Percentiles rank a stretch among this genome's conserved stretches.
These are phyloP conservation scores for Tetraneura akinire DNA, from an alignment of 1,140 invertebrate species.

Conservation along the genomic window DNA sequence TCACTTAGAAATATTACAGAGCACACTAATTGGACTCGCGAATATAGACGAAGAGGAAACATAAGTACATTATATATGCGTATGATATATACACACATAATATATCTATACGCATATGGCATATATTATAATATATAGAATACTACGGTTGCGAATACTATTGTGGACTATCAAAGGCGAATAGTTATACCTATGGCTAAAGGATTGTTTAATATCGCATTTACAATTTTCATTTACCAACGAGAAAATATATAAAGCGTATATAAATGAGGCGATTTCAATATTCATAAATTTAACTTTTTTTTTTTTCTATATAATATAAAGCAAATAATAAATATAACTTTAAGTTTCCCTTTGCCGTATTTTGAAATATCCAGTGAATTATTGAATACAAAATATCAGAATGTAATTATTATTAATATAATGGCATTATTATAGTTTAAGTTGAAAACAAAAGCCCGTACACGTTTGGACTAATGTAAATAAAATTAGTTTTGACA, in stretches of 20 bases:
- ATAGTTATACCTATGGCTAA: too few relatives aligned
- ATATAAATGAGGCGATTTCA: too few relatives aligned
- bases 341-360: too few relatives aligned
- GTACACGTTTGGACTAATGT: not conserved
- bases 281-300: too few relatives aligned
- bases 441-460: slow-evolving; percentile 8
- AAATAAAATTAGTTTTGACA: slow-evolving; percentile 20
- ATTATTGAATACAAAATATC: too few relatives aligned
- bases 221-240: too few relatives aligned
- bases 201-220: too few relatives aligned
- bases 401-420: not conserved
- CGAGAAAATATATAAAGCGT: too few relatives aligned
- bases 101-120: not conserved
- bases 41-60: not conserved
- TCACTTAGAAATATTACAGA: slow-evolving; percentile 29
- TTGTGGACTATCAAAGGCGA: not conserved
- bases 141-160: not conserved
- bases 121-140: too few relatives aligned
- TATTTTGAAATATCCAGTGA: too few relatives aligned
- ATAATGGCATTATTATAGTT: not conserved
- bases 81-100: not conserved
- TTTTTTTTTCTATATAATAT: too few relatives aligned
- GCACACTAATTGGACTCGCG: slow-evolving; percentile 10
- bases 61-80: not conserved
- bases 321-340: too few relatives aligned